Conservation (phyloP, 2,888 invertebrate genomes). For the Drepana falcataria region DNA sequence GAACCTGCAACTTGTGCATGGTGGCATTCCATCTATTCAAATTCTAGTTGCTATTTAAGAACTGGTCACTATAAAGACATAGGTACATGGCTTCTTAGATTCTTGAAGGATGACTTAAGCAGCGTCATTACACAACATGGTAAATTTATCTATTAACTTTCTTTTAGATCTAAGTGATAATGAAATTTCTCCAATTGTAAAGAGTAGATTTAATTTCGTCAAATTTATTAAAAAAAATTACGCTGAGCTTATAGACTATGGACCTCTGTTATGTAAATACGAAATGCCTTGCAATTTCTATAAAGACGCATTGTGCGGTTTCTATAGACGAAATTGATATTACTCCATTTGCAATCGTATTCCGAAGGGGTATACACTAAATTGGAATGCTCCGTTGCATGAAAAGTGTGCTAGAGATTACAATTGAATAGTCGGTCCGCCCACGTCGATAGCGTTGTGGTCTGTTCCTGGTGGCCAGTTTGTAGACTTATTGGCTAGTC, state of each 20-base stretch:
- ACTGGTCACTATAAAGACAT: no score
- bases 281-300: constrained; percentile 39
- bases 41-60: no score
- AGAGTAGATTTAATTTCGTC: no score
- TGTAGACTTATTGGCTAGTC: constrained; percentile 1
- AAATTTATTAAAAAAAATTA: no score
- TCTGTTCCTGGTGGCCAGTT: constrained; percentile 12
- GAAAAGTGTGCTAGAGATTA: constrained; percentile 6
- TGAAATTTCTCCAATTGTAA: no score
- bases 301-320: constrained; percentile 37
- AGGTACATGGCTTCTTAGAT: no score
- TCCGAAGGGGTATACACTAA: constrained; percentile 5
- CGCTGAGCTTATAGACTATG: no score
- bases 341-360: constrained; percentile 5
- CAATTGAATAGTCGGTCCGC: constrained; percentile 15
- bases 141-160: no score
- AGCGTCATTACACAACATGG: no score
- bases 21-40: no score
- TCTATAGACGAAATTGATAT: constrained; percentile 6
- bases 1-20: not conserved
- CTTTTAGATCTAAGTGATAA: no score
- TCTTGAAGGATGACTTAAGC: no score
- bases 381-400: constrained; percentile 2
- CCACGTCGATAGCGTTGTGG: constrained; percentile 13
- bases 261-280: constrained; percentile 26